phyloP scores from a whole-genome alignment of 1,140 invertebrate species.

The Notospermus geniculatus region DNA sequence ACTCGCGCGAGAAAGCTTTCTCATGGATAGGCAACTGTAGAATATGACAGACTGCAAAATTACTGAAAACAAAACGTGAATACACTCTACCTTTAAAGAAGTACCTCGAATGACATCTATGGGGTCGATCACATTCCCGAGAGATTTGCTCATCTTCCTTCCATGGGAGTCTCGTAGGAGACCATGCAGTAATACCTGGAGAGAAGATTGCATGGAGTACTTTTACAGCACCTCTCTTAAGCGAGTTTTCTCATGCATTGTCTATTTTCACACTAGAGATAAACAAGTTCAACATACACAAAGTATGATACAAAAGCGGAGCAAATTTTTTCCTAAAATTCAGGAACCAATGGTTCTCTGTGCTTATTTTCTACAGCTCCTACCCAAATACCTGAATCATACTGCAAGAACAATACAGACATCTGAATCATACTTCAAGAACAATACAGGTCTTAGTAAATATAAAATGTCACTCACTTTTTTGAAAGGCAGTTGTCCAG shows the following conservation, averaged over 20 bases:
- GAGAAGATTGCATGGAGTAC: too few species aligned
- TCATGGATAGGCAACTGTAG: too few species aligned
- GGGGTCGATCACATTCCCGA: constrained; percentile 57
- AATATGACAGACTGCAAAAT: too few species aligned
- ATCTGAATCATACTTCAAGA: neutral
- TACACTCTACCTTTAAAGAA: constrained; percentile 71
- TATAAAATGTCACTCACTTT: constrained; percentile 40
- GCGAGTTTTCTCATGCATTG: too few species aligned
- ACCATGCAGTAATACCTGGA: constrained; percentile 48
- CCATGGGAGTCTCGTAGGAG: constrained; percentile 53
- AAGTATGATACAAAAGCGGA: too few species aligned
- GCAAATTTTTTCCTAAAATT: too few species aligned
- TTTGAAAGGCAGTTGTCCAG: constrained; percentile 85
- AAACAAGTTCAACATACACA: too few species aligned
- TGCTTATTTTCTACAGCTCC: constrained; percentile 75
- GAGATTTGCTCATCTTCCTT: constrained; percentile 56
- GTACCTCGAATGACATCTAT: constrained; percentile 59
- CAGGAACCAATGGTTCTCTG: too few species aligned
- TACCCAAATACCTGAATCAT: constrained; percentile 70
- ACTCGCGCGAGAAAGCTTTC: too few species aligned
- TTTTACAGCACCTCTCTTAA: too few species aligned
- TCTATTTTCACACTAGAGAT: too few species aligned
- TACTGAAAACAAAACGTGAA: too few species aligned
- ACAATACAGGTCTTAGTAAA: neutral
- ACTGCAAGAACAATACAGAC: neutral